Conservation (phyloP, 2,797 vertebrate species). For the Zalophus californianus region DNA sequence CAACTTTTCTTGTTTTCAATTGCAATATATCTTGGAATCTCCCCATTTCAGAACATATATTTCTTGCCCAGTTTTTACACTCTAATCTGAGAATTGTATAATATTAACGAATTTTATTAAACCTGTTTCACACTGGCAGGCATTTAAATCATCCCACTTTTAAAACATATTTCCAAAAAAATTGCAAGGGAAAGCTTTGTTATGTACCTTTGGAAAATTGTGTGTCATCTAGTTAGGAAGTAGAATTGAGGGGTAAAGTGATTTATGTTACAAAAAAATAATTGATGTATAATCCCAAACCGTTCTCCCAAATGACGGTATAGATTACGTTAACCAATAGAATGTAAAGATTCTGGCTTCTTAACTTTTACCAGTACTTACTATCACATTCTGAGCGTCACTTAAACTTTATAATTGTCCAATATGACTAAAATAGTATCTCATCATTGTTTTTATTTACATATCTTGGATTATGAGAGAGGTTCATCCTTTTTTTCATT, state of each 20-base stretch:
- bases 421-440: background rate
- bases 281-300: background rate
- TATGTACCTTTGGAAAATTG: background rate
- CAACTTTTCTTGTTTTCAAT: background rate
- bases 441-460: background rate
- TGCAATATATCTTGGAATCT: background rate
- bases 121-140: background rate
- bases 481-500: background rate
- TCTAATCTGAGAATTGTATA: background rate
- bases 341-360: background rate
- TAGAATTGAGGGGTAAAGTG: background rate
- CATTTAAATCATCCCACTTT: background rate
- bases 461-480: background rate
- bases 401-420: background rate
- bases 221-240: background rate
- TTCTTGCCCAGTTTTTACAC: background rate
- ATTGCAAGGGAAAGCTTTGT: background rate
- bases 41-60: background rate
- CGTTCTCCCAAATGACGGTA: background rate
- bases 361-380: background rate
- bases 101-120: background rate
- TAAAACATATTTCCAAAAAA: background rate
- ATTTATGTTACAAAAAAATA: background rate
- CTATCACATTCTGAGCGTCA: background rate
- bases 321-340: background rate